A percentile compares a stretch with the other conserved stretches of the same genome.
These are phyloP conservation scores for Blastomussa wellsi DNA, from an alignment of 92 coral and sea anemone genomes.

Conservation along the genomic window DNA sequence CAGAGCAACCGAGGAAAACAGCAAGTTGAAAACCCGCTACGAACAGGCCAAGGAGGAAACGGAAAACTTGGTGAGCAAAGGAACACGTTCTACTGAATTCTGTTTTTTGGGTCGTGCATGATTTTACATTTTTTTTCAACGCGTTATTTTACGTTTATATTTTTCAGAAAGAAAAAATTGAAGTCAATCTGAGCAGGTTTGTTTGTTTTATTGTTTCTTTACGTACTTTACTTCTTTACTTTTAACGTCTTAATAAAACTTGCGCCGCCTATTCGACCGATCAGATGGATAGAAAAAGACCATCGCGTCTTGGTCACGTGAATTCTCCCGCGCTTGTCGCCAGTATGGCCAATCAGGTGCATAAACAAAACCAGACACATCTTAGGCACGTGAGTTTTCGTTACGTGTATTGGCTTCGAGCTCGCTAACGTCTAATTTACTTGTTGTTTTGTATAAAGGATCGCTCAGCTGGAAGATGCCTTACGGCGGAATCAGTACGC, in stretches of 20 bases:
- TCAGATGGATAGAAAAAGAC: no score
- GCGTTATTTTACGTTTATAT: not conserved
- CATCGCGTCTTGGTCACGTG: no score
- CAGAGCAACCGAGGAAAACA: constrained; percentile 86
- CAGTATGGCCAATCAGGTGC: no score
- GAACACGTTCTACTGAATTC: not conserved
- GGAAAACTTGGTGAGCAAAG: constrained; percentile 69
- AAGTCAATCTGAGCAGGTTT: constrained; percentile 68
- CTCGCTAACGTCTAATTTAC: not conserved
- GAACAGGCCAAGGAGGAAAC: constrained; percentile 79
- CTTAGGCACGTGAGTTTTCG: no score
- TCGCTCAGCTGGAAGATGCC: constrained; percentile 81
- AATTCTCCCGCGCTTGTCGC: no score
- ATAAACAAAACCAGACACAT: no score
- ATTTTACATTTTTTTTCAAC: not conserved
- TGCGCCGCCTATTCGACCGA: no score
- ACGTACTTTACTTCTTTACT: no score
- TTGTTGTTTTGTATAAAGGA: constrained; percentile 50
- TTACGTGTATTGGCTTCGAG: no score
- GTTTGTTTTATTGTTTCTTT: not conserved
- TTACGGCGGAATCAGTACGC: constrained; percentile 84
- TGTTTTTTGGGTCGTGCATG: not conserved
- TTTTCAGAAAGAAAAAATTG: constrained; percentile 80
- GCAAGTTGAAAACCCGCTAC: constrained; percentile 64
- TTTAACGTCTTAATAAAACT: not conserved